Base-by-base conservation (phyloP, 2,113 vertebrate species). In the Nanorana parkeri region DNA sequence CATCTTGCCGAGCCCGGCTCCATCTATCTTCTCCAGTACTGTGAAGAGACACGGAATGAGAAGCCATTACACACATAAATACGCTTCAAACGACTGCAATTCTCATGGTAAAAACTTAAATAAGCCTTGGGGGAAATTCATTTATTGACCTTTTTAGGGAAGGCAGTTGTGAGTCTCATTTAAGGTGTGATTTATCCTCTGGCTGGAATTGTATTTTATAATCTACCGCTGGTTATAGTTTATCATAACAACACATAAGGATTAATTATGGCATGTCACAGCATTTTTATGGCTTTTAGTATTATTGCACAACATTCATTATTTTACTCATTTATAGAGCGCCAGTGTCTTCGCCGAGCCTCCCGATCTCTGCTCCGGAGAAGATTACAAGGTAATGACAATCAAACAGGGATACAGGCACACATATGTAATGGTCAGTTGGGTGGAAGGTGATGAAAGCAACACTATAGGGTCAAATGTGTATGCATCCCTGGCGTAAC, bases 21-120 rank as follows among this genome's bases (percentile, higher is more conserved):
- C n/a, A 19, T 32, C 92, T 87, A 94, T 89, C 94, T 93, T 89
- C 94, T 93, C 94, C 94, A 94, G 68, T 94, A 94, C 94, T 94
- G 52, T 20, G 86, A 88, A 83, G 84, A 73, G 86, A 78, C 61
- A 86, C 32, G 83, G 77, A 55, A 73, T 79, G 28, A 21, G 23
- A 63, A 73, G 64, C 68, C 58, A 73, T 81, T 65, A 65, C 28
- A 64, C 36, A 28, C 78, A 73, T 54, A 80, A 80, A 63, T 61
- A 28, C 1, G 5, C 23, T 13, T 41, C n/a, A 80, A 68, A 51
- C 36, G 17, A 69, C 55, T 69, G 69, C 66, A 69, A 56, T 24
- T 61, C 66, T 69, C 76, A 66, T 29, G 66, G n/a, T 54, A 78
- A 78, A 77, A 21, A 55, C 47, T 54, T 36, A 24, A 79, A 68